Conservation (phyloP, 2,888 invertebrate genomes). For the Microctonus aethiopoides region DNA sequence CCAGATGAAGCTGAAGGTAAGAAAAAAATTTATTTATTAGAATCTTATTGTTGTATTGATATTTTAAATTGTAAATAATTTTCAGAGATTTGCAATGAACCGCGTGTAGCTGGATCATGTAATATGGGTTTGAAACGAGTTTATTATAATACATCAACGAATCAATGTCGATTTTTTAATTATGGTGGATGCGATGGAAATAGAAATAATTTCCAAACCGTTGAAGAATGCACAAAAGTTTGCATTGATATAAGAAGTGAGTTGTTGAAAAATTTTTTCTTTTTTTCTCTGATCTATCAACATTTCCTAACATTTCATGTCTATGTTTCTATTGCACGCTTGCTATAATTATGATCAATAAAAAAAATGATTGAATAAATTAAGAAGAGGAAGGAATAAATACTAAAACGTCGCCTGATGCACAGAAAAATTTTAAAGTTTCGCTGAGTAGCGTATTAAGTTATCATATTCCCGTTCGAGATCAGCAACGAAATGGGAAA, state of each 20-base stretch:
- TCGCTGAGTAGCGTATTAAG: conserved; percentile 63
- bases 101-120: conserved; percentile 52
- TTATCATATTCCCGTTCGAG: conserved; percentile 62
- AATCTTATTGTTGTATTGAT: background rate
- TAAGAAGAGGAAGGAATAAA: conserved; percentile 52
- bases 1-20: conserved; percentile 56
- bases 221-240: conserved; percentile 76
- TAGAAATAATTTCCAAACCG: conserved; percentile 84
- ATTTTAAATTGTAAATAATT: background rate
- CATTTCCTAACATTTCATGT: conserved; percentile 17
- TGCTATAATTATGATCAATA: conserved; percentile 36
- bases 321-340: conserved; percentile 45
- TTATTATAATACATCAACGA: conserved; percentile 77
- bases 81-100: conserved; percentile 61
- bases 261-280: conserved; percentile 30
- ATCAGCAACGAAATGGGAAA: conserved; percentile 53
- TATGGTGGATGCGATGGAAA: conserved; percentile 93
- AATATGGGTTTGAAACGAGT: conserved; percentile 49
- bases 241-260: conserved; percentile 72
- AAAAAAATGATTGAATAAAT: conserved; percentile 22
- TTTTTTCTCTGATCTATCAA: background rate
- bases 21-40: background rate
- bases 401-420: conserved; percentile 38
- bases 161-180: conserved; percentile 83
- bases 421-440: conserved; percentile 60